These are phyloP conservation scores for Myiopsitta monachus DNA, from an alignment of 2,113 vertebrate genomes.

Conservation along the genomic window DNA sequence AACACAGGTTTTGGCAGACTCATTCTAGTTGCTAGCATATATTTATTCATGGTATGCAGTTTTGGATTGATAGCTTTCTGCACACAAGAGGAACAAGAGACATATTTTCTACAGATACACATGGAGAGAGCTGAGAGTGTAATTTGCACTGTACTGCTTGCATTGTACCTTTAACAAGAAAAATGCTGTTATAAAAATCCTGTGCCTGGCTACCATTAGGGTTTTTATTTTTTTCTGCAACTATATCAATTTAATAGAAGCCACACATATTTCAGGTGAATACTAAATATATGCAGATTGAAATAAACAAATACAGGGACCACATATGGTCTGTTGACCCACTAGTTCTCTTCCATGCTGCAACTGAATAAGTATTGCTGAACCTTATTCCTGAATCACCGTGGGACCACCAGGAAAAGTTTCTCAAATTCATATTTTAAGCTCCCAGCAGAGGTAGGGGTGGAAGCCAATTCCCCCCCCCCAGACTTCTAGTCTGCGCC, in stretches of 20 bases:
- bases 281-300: background rate
- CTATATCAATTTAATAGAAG: background rate
- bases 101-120: background rate
- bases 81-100: background rate
- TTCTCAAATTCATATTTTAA: background rate
- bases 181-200: background rate
- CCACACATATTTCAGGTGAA: background rate
- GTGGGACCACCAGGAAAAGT: background rate
- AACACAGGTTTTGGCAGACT: slow-evolving; percentile 40
- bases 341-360: background rate
- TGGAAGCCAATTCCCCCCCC: background rate
- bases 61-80: background rate
- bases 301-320: background rate
- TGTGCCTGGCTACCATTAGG: background rate
- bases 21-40: background rate
- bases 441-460: background rate
- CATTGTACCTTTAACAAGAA: background rate
- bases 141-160: background rate
- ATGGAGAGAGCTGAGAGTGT: accelerated
- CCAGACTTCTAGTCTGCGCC: background rate
- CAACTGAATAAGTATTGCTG: background rate
- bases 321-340: background rate
- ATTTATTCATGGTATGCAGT: background rate
- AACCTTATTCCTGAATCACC: background rate
- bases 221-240: background rate